Evolutionary conservation across 2,888 invertebrate genomes (phyloP).

Genomic region (Cosmia trapezina): DNA sequence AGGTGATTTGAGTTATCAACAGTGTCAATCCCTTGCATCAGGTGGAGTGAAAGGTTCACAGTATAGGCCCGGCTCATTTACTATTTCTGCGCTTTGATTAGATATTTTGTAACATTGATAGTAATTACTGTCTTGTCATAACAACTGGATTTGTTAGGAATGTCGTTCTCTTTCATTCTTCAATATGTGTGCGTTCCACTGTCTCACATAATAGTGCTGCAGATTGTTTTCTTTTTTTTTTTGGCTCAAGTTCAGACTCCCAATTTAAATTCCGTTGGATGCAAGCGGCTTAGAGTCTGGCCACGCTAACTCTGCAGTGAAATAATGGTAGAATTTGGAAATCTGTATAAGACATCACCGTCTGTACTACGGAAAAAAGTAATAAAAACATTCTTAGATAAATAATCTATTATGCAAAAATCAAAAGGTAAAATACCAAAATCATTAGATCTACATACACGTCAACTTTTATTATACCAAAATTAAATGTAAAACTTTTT

Average conservation of each 20-base stretch:
- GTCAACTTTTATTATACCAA: too few relatives aligned
- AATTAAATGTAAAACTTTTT: too few relatives aligned
- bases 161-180: not conserved
- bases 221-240: not conserved
- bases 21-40: not conserved
- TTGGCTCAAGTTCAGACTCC: constrained; percentile 6
- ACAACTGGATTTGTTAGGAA: constrained; percentile 5
- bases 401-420: too few relatives aligned
- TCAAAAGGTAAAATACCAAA: too few relatives aligned
- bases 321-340: too few relatives aligned
- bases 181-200: not conserved
- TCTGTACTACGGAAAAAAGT: too few relatives aligned
- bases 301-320: too few relatives aligned
- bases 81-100: not conserved
- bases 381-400: too few relatives aligned
- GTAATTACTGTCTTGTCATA: not conserved
- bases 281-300: too few relatives aligned
- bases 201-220: not conserved
- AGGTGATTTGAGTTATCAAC: not conserved
- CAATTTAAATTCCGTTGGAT: constrained; percentile 13
- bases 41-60: not conserved
- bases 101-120: not conserved
- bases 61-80: not conserved
- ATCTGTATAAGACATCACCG: too few relatives aligned
- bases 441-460: too few relatives aligned